A percentile compares a stretch with the other conserved stretches of the same genome.
Conservation (phyloP, 1,140 invertebrate genomes). For the Sitophilus oryzae region DNA sequence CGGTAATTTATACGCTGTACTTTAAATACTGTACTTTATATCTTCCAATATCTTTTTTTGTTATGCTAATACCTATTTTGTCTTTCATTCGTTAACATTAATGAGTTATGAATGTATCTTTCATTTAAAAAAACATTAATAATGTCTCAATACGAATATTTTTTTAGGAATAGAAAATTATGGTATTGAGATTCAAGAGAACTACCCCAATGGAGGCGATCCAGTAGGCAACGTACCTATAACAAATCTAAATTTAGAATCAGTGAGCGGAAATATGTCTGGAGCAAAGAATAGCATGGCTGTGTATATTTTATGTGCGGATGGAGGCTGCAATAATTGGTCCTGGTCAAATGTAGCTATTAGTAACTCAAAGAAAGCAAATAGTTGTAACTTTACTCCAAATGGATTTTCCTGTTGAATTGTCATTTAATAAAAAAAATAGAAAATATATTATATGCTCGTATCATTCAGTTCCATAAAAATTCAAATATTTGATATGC, state of each 20-base stretch:
- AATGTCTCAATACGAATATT: too few species aligned
- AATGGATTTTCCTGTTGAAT: conserved; percentile 6
- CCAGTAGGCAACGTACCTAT: neutral
- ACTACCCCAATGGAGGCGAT: neutral
- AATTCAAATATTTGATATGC: too few species aligned
- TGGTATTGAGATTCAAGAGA: neutral
- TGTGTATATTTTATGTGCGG: conserved; percentile 2
- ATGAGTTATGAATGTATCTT: too few species aligned
- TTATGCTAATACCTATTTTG: too few species aligned
- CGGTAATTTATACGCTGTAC: too few species aligned
- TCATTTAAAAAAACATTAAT: too few species aligned
- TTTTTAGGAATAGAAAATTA: neutral
- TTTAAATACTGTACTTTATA: too few species aligned
- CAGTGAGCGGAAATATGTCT: neutral
- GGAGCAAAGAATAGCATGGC: neutral
- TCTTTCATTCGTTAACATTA: too few species aligned
- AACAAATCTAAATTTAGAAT: neutral
- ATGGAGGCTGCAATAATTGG: neutral
- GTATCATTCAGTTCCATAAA: too few species aligned
- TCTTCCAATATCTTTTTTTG: too few species aligned
- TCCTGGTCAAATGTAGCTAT: neutral
- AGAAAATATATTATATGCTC: too few species aligned
- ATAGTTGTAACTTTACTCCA: conserved; percentile 3
- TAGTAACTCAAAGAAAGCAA: neutral
- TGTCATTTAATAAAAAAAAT: too few species aligned